Evolutionary conservation across 2,113 vertebrate genomes (phyloP).

Genomic region (Merops nubicus): DNA sequence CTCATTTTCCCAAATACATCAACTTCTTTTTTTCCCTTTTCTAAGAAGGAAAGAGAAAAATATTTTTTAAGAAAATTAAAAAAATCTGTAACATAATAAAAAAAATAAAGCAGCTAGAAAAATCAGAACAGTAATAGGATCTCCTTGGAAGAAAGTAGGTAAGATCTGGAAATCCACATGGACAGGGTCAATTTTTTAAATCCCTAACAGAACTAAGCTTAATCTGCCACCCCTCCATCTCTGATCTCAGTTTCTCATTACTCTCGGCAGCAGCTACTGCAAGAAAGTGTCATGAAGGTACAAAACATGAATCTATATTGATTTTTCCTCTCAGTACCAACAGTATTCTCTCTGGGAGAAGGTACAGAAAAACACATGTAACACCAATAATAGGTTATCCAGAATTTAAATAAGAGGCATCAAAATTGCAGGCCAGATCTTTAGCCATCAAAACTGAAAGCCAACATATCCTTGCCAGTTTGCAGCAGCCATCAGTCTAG

Average conservation of each 20-base stretch:
- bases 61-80: background rate
- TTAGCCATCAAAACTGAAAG: background rate
- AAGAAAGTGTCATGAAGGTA: background rate
- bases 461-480: background rate
- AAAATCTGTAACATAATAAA: background rate
- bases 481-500: background rate
- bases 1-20: background rate
- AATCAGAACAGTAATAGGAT: background rate
- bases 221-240: background rate
- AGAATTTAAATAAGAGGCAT: background rate
- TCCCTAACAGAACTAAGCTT: background rate
- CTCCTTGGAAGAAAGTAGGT: background rate
- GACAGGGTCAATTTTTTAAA: background rate
- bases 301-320: background rate
- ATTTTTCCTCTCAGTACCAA: conserved; percentile 7
- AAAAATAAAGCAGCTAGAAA: background rate
- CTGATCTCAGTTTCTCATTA: background rate
- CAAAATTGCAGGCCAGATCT: background rate
- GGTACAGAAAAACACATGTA: background rate
- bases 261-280: background rate
- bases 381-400: background rate
- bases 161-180: background rate
- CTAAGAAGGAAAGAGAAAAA: background rate
- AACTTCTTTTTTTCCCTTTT: background rate
- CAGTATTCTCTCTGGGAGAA: background rate